Percentiles rank a stretch among this genome's conserved stretches.
These are phyloP conservation scores for Neopelma chrysocephalum DNA, from an alignment of 2,797 vertebrate species.

Conservation along the genomic window DNA sequence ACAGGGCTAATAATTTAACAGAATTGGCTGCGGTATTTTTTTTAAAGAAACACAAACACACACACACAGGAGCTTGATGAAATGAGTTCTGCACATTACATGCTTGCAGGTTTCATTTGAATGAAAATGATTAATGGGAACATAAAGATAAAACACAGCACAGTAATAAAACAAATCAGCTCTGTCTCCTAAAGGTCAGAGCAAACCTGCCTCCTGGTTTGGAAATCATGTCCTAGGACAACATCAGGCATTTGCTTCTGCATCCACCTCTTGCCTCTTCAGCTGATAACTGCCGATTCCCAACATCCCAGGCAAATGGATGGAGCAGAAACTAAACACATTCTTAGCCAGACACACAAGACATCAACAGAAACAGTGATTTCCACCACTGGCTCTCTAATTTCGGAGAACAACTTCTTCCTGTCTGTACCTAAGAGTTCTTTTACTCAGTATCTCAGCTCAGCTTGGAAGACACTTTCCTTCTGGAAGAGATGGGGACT, in stretches of 20 bases:
- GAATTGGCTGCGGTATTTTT: slow-evolving; percentile 28
- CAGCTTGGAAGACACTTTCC: not conserved
- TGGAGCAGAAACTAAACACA: not conserved
- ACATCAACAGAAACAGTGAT: not conserved
- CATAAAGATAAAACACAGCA: not conserved
- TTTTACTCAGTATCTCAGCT: not conserved
- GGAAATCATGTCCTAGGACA: not conserved
- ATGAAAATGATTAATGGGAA: slow-evolving; percentile 57
- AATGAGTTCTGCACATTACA: not conserved
- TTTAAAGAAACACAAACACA: slow-evolving; percentile 30
- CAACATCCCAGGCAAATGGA: not conserved
- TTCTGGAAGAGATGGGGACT: not conserved
- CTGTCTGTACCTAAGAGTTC: not conserved
- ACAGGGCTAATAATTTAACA: slow-evolving; percentile 55
- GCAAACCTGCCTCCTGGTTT: not conserved
- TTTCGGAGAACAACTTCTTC: not conserved
- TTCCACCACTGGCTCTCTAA: not conserved
- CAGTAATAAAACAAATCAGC: slow-evolving; percentile 12
- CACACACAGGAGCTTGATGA: not conserved
- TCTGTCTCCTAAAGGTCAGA: slow-evolving; percentile 36
- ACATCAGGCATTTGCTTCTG: not conserved
- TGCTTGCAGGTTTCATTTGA: not conserved
- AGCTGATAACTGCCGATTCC: not conserved
- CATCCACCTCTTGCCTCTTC: not conserved
- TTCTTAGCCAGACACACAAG: not conserved